phyloP scores from a whole-genome alignment of 2,113 vertebrate species.

The Laterallus jamaicensis region DNA sequence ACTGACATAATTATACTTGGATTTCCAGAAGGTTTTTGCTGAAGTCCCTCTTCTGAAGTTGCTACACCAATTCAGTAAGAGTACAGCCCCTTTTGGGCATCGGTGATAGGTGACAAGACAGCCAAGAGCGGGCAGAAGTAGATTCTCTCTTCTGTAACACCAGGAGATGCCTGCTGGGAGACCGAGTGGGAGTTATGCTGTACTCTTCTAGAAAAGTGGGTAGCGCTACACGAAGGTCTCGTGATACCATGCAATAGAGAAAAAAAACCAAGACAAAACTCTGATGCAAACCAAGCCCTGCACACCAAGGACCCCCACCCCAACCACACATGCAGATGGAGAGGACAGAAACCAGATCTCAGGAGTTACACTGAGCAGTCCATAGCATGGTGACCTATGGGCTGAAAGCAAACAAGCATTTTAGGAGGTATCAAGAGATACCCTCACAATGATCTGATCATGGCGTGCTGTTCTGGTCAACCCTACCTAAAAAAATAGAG shows the following conservation, averaged over 20 bases:
- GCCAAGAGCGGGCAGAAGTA: neutral
- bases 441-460: neutral
- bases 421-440: neutral
- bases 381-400: fast-evolving
- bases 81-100: neutral
- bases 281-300: neutral
- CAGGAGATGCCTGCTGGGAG: neutral
- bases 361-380: neutral
- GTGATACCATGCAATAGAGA: neutral
- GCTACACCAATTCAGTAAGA: neutral
- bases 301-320: neutral
- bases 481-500: neutral
- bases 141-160: neutral
- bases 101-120: neutral
- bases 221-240: neutral
- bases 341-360: neutral
- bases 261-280: neutral
- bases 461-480: neutral
- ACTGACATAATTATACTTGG: neutral
- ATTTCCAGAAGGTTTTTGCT: neutral
- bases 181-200: fast-evolving
- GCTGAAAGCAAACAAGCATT: neutral
- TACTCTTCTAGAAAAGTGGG: neutral
- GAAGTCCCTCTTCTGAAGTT: neutral
- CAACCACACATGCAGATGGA: fast-evolving